phyloP scores from a whole-genome alignment of 2,888 invertebrate species.

The Cyaniris semiargus region DNA sequence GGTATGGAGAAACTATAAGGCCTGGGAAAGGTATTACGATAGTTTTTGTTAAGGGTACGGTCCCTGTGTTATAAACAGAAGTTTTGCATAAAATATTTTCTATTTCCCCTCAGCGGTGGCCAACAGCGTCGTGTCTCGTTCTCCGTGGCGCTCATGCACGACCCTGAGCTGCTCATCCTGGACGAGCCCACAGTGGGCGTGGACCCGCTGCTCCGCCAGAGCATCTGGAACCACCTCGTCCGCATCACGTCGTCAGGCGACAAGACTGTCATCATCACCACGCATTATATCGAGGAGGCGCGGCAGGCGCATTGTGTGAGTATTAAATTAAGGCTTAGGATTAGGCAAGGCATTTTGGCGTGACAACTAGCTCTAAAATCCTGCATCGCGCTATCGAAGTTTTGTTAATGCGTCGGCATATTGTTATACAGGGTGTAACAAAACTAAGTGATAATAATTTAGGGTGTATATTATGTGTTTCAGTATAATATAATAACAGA shows the following conservation, averaged over 20 bases:
- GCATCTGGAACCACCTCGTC: constrained; percentile 96
- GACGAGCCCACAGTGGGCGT: constrained; percentile 97
- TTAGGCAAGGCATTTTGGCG: background rate
- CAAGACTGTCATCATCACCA: constrained; percentile 95
- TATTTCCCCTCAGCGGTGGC: constrained; percentile 84
- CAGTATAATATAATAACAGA: too few species aligned
- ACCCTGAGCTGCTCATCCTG: constrained; percentile 93
- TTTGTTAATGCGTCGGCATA: too few species aligned
- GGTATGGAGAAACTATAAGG: too few species aligned
- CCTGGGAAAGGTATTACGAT: too few species aligned
- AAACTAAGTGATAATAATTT: too few species aligned
- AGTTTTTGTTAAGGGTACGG: too few species aligned
- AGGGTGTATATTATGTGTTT: too few species aligned
- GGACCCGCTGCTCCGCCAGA: constrained; percentile 92
- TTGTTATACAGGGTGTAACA: too few species aligned
- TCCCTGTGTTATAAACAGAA: too few species aligned
- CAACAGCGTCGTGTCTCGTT: constrained; percentile 95
- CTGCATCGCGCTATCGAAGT: too few species aligned
- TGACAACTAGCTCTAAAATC: too few species aligned
- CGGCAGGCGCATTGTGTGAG: constrained; percentile 92
- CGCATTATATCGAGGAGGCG: constrained; percentile 94
- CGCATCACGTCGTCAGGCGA: constrained; percentile 93
- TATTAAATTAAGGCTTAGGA: constrained; percentile 38
- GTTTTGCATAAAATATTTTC: too few species aligned
- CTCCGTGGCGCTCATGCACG: constrained; percentile 95